These are phyloP conservation scores for Philopedon plagiatum DNA, from an alignment of 2,888 invertebrate species.

Conservation along the genomic window DNA sequence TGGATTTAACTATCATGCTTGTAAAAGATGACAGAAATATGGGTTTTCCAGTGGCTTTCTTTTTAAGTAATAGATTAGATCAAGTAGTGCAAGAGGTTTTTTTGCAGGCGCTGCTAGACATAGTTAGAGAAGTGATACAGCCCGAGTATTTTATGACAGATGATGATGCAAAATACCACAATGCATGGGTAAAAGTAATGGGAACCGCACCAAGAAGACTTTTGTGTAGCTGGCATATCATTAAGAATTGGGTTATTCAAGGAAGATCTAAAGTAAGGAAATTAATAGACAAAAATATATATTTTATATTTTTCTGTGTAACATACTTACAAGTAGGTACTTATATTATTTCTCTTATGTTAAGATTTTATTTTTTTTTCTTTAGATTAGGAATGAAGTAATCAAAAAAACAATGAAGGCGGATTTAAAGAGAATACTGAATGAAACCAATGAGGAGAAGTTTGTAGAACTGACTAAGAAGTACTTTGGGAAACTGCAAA, in stretches of 20 bases:
- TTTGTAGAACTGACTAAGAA: conserved; percentile 38
- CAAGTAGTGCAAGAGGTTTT: conserved; percentile 48
- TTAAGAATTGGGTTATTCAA: conserved; percentile 53
- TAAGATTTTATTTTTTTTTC: neutral
- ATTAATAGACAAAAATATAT: no score
- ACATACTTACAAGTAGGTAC: neutral
- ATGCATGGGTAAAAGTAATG: conserved; percentile 48
- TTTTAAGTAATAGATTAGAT: conserved; percentile 48
- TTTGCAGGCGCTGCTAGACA: conserved; percentile 52
- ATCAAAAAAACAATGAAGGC: no score
- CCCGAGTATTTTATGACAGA: conserved; percentile 51
- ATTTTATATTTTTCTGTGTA: no score
- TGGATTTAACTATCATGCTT: conserved; percentile 49
- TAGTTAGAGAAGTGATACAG: conserved; percentile 28
- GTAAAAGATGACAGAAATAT: conserved; percentile 51
- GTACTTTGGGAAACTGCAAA: conserved; percentile 48
- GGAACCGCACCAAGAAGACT: conserved; percentile 34
- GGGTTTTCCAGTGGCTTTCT: no score
- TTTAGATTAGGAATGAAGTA: conserved; percentile 43
- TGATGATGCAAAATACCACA: conserved; percentile 52
- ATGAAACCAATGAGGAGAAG: conserved; percentile 36
- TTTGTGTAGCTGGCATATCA: conserved; percentile 53
- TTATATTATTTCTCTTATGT: no score
- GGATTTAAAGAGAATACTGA: no score
- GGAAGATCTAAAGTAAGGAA: conserved; percentile 48